Conservation (phyloP, 2,797 vertebrate genomes). For the Numenius phaeopus region DNA sequence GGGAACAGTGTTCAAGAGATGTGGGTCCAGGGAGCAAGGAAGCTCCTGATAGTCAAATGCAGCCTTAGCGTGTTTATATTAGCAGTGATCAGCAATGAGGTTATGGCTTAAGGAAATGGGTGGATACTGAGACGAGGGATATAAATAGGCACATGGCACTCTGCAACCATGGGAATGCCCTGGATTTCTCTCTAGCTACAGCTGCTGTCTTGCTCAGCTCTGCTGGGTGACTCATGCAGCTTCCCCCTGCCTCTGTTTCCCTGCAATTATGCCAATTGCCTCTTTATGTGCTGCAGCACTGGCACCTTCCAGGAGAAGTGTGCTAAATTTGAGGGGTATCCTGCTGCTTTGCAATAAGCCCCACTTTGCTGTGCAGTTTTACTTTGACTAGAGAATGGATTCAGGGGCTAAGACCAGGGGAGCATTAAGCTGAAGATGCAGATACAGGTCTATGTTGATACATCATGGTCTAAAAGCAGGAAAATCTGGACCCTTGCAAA, state of each 20-base stretch:
- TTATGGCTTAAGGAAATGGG: background rate
- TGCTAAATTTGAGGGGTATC: background rate
- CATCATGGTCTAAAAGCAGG: background rate
- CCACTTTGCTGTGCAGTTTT: background rate
- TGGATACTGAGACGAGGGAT: background rate
- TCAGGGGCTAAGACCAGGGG: background rate
- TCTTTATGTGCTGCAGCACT: background rate
- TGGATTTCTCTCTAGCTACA: background rate
- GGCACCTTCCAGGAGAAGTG: background rate
- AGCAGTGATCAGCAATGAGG: background rate
- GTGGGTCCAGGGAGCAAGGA: background rate
- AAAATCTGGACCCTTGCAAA: background rate
- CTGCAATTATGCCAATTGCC: background rate
- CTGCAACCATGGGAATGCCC: background rate
- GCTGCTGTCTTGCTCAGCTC: background rate
- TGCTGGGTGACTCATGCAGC: background rate
- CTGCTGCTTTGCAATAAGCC: background rate
- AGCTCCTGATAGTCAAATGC: background rate
- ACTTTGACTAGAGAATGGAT: background rate
- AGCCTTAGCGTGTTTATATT: background rate
- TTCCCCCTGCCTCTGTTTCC: background rate
- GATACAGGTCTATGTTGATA: background rate
- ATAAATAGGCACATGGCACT: background rate
- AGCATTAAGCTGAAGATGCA: background rate
- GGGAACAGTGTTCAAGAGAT: background rate